Base-by-base conservation (phyloP, 2,797 vertebrate species). In the Sebastes steindachneri region DNA sequence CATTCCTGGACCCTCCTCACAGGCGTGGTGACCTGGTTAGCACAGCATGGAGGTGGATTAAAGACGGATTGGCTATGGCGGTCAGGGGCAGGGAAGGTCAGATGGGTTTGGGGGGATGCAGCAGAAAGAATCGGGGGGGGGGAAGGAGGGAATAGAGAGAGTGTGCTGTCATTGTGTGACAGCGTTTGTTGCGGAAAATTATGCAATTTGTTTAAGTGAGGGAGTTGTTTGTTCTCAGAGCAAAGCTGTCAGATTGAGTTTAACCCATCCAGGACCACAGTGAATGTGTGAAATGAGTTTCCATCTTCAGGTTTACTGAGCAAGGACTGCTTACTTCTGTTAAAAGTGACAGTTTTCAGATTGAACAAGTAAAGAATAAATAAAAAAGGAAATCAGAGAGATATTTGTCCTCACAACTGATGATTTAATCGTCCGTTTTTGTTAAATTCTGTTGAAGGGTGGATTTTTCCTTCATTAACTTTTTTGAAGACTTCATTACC, bases 11-110 rank as follows among this genome's bases (percentile, higher is more conserved):
- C 82, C 84, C 86, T 91, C 76, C 58, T 92, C 93, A 95, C 93
- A 90, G 86, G 89, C 91, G 94, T 94, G 93, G 95, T 95, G 93
- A 96, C 93, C 94, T 93, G 89, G 92, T 95, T 92, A 93, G 91
- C 84, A 48, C 82, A 83, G 90, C 93, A 84, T 92, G 86, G 92
- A 95, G 94, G 94, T 87, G 92, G 96, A 96, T 97, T 96, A 95
- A 92, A 94, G 88, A 85, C 86, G 80, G 86, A 95, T 90, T 95
- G 93, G 90, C 92, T 89, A 89, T 89, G 93, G 90, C 77, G 82
- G 93, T 90, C 92, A 91, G 84, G 82, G 92, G 79, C 86, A 92
- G 72, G 29, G 63, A 77, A 88, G 89, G 92, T 93, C 93, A 90
- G 68, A 73, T 80, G 68, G 64, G 79, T 57, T 75, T 41, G 37